Evolutionary conservation across 1,140 invertebrate species (phyloP), one percentile per base, ranked within the genome.

Genomic region (Ridgeia piscesae): DNA sequence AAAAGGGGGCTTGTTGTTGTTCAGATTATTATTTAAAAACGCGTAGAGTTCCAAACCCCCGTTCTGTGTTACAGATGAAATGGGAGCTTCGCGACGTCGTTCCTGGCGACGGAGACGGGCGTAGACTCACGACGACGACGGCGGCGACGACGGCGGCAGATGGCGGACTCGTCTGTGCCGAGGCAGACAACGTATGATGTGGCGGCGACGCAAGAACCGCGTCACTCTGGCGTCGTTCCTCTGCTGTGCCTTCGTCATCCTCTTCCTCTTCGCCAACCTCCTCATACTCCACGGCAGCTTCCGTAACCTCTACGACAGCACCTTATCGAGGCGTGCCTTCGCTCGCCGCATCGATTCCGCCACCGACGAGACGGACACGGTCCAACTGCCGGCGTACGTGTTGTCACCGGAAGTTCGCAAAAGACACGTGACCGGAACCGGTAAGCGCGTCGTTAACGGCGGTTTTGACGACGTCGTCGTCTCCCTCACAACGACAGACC

Each of bases 401-500:
- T 77, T 77, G 58, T 77, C 58, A 77, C 58, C 58, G 58, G 58
- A 77, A 77, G 58, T 31, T 77, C 58, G 58, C 58, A 77, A 77
- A 31, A 9, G 58, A 77, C 58, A 77, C 2, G 27, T 31, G 58
- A 31, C 58, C 58, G 58, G 27, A 2, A 77, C 17, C 58, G 27
- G 58, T 21, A 77, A 77, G 17, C 11, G 58, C 58, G 58, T 17
- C 58, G 58, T 31, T 77, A 21, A 14, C 58, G 58, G 27, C 58
- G 58, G 27, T 77, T 77, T 77, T 77, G 58, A 77, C 31, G 89
- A 42, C 89, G 34, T 34, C 17, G 27, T 91, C 35, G 35, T 91
- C 11, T 91, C 91, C 9, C 34, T 92, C 33, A 88, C 91, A 33
- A 33, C 91, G 88, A 34, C 33, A n/a, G 91, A 92, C 11, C 91